Conservation (phyloP, 2,888 invertebrate genomes). For the Eucera pruinosa region DNA sequence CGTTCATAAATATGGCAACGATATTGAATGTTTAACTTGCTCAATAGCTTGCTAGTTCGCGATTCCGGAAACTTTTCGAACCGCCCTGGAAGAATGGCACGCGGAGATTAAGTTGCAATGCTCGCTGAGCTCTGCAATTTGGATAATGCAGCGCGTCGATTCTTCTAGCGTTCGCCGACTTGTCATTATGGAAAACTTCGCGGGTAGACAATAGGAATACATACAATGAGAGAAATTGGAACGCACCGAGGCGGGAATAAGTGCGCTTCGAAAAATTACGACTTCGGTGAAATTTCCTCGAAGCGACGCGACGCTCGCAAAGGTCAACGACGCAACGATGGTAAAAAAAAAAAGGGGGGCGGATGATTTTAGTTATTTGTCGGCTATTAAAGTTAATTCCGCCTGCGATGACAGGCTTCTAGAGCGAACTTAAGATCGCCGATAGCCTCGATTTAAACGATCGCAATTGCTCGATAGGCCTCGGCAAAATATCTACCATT, state of each 20-base stretch:
- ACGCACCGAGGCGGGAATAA: slow-evolving; percentile 42
- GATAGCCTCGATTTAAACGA: slow-evolving; percentile 19
- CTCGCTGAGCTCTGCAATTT: slow-evolving; percentile 50
- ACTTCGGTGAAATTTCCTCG: slow-evolving; percentile 24
- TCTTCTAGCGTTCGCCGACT: slow-evolving; percentile 48
- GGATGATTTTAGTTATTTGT: slow-evolving; percentile 3
- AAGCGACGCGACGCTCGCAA: slow-evolving; percentile 15
- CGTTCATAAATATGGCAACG: too few relatives aligned
- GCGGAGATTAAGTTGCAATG: slow-evolving; percentile 2
- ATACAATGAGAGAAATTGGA: slow-evolving; percentile 49
- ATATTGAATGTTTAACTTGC: too few relatives aligned
- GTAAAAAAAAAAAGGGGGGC: not conserved
- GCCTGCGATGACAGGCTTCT: not conserved
- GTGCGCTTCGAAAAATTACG: slow-evolving; percentile 25
- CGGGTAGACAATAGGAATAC: slow-evolving; percentile 53
- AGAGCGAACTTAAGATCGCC: not conserved
- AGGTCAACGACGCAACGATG: slow-evolving; percentile 25
- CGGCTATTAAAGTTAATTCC: not conserved
- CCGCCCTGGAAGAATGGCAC: too few relatives aligned
- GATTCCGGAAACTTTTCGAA: too few relatives aligned
- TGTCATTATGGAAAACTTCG: slow-evolving; percentile 65
- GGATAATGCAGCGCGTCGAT: slow-evolving; percentile 44
- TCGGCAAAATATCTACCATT: not conserved
- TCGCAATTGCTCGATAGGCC: not conserved
- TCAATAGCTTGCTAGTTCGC: too few relatives aligned